A percentile compares a stretch with the other conserved stretches of the same genome.
These are phyloP conservation scores for Nezara viridula DNA, from an alignment of 2,888 invertebrate genomes.

Conservation along the genomic window DNA sequence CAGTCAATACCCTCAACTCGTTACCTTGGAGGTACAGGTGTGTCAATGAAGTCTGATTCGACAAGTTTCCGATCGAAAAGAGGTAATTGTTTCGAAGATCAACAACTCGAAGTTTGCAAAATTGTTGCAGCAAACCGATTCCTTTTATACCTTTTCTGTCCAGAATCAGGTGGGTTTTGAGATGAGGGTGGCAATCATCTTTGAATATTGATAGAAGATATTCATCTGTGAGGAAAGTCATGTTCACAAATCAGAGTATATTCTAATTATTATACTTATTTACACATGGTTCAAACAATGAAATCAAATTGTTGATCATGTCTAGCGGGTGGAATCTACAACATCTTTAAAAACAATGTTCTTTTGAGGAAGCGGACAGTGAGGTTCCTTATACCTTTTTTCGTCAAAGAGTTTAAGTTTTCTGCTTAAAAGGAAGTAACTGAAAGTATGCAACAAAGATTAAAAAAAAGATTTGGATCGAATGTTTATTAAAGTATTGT, in stretches of 20 bases:
- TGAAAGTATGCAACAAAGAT: too few species aligned
- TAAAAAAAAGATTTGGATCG: too few species aligned
- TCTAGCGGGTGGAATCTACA: background rate
- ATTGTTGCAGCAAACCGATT: background rate
- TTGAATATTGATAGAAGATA: conserved; percentile 21
- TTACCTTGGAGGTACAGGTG: conserved; percentile 9
- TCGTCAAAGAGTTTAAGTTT: too few species aligned
- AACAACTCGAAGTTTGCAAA: background rate
- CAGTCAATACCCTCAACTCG: background rate
- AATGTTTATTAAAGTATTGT: too few species aligned
- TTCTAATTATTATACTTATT: background rate
- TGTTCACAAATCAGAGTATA: background rate
- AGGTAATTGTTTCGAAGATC: conserved; percentile 41
- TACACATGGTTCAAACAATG: background rate
- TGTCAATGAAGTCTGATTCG: conserved; percentile 9
- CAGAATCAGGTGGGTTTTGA: background rate
- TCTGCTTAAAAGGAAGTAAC: too few species aligned
- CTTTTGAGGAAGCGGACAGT: too few species aligned
- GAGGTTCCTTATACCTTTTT: too few species aligned
- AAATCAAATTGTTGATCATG: background rate
- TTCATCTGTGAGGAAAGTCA: background rate
- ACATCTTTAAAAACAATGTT: background rate
- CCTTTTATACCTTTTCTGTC: background rate
- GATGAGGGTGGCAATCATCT: too few species aligned
- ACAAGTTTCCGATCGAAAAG: background rate